Percentiles rank a stretch among this genome's conserved stretches.
phyloP scores from a whole-genome alignment of 2,888 invertebrate species.

The Emmelina monodactyla region DNA sequence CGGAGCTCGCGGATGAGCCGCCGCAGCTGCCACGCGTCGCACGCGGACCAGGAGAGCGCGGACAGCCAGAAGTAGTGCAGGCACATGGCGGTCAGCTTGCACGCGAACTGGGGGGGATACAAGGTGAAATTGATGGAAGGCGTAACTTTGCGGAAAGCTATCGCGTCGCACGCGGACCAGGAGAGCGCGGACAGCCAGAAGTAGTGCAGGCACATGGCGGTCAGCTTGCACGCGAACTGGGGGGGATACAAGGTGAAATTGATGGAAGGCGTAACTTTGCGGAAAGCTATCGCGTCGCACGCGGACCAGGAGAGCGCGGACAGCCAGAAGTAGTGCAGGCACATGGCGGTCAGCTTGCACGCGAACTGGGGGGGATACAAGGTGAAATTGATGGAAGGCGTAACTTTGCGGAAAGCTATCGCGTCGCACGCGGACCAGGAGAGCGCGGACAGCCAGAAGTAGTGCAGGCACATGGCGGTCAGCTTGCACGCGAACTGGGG shows the following conservation, averaged over 20 bases:
- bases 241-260: too few species aligned
- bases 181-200: slow-evolving; percentile 90
- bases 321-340: slow-evolving; percentile 93
- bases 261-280: too few species aligned
- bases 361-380: slow-evolving; percentile 75
- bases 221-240: slow-evolving; percentile 84
- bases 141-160: too few species aligned
- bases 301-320: slow-evolving; percentile 91
- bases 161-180: slow-evolving; percentile 92
- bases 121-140: too few species aligned
- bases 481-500: slow-evolving; percentile 84
- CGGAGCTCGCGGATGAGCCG: slow-evolving; percentile 94
- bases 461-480: slow-evolving; percentile 89
- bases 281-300: slow-evolving; percentile 89
- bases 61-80: slow-evolving; percentile 94
- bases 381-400: too few species aligned
- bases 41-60: slow-evolving; percentile 90
- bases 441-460: slow-evolving; percentile 90
- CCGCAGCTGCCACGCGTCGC: slow-evolving; percentile 91
- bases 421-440: slow-evolving; percentile 94
- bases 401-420: too few species aligned
- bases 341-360: slow-evolving; percentile 90
- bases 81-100: slow-evolving; percentile 88
- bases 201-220: slow-evolving; percentile 92
- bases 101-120: slow-evolving; percentile 74